Evolutionary conservation across 2,113 vertebrate genomes (phyloP).

Genomic region (Peromyscus polionotus): DNA sequence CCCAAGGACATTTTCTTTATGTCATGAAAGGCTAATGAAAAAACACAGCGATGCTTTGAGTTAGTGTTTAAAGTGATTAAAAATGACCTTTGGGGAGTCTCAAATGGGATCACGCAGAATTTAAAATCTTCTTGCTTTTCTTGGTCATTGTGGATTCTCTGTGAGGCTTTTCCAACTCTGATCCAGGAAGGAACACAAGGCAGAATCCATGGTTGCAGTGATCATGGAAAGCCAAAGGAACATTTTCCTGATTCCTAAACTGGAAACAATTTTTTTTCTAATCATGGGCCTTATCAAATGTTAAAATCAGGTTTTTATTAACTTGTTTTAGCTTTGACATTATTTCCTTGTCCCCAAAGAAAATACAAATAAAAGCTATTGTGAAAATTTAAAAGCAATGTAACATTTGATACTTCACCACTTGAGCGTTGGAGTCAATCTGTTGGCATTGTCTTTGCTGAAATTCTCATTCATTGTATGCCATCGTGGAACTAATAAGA

Average conservation of each 20-base stretch:
- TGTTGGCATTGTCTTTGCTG: not conserved
- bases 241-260: not conserved
- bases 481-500: not conserved
- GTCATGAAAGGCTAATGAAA: not conserved
- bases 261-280: not conserved
- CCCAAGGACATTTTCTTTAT: rapidly evolving
- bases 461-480: not conserved
- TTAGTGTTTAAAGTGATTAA: not conserved
- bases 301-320: not conserved
- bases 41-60: not conserved
- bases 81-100: not conserved
- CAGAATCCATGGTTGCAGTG: rapidly evolving
- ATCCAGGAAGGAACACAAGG: not conserved
- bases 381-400: not conserved
- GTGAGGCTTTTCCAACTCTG: not conserved
- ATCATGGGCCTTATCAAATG: not conserved
- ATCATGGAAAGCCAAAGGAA: not conserved
- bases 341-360: not conserved
- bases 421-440: not conserved
- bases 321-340: not conserved
- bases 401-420: not conserved
- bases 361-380: not conserved
- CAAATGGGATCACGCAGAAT: not conserved
- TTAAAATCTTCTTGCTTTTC: rapidly evolving
- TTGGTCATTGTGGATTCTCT: not conserved